Conservation (phyloP, 2,113 vertebrate genomes). For the Columba janthina region DNA sequence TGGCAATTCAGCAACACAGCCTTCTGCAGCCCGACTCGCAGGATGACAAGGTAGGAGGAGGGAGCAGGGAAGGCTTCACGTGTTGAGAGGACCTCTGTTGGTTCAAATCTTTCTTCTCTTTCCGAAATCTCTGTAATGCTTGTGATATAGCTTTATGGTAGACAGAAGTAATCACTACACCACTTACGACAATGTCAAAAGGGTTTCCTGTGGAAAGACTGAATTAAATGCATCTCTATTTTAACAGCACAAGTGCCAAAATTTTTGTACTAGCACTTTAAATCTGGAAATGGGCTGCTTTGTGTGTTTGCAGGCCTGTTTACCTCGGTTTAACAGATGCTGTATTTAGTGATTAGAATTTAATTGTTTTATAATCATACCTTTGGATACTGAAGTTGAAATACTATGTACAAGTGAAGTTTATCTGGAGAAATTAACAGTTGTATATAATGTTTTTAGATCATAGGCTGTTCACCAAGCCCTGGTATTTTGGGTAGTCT, state of each 20-base stretch:
- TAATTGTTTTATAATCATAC: not conserved
- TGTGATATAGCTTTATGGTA: not conserved
- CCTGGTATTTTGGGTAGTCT: not conserved
- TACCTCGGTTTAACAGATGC: not conserved
- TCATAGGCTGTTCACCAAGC: not conserved
- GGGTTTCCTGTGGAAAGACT: not conserved
- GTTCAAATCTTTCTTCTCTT: not conserved
- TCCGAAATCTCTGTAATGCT: not conserved
- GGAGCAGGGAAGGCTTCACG: not conserved
- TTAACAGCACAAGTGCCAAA: not conserved
- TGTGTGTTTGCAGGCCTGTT: not conserved
- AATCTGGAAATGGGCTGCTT: not conserved
- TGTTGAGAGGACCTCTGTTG: not conserved
- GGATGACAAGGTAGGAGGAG: conserved; percentile 93
- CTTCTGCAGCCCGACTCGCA: conserved; percentile 95
- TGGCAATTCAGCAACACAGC: conserved; percentile 99
- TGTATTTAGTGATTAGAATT: not conserved
- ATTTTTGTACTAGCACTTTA: not conserved
- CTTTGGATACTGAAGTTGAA: not conserved
- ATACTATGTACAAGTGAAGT: not conserved
- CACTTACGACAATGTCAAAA: not conserved
- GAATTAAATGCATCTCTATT: not conserved
- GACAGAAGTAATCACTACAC: not conserved
- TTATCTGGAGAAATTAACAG: not conserved
- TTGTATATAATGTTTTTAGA: not conserved